Evolutionary conservation across 37 sponge, comb jelly and placozoan genomes (phyloP).

Genomic region (Corticium candelabrum): DNA sequence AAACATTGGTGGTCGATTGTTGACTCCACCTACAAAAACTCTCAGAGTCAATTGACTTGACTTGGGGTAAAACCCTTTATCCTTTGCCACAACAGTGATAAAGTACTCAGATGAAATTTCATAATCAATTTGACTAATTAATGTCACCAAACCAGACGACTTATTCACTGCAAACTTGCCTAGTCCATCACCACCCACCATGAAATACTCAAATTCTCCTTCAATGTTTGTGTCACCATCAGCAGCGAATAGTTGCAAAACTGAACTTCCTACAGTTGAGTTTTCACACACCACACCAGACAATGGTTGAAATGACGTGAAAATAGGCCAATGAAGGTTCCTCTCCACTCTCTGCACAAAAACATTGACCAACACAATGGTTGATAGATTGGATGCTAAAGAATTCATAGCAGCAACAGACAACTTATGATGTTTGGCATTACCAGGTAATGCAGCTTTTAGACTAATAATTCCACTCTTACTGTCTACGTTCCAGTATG

Average conservation of each 20-base stretch:
- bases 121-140: not conserved
- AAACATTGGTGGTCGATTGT: not conserved
- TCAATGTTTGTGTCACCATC: not conserved
- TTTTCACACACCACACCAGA: not conserved
- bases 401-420: not conserved
- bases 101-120: not conserved
- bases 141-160: not conserved
- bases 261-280: not conserved
- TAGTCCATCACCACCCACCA: not conserved
- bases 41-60: not conserved
- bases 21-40: not conserved
- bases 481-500: not conserved
- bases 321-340: not conserved
- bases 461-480: not conserved
- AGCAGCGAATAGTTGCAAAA: not conserved
- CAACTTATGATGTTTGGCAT: not conserved
- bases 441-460: not conserved
- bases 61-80: not conserved
- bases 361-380: not conserved
- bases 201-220: not conserved
- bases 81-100: not conserved
- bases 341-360: not conserved
- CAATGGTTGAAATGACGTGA: not conserved
- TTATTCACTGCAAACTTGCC: not conserved
- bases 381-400: not conserved